Conservation (phyloP, 2,888 invertebrate species). For the Tachina lurida region DNA sequence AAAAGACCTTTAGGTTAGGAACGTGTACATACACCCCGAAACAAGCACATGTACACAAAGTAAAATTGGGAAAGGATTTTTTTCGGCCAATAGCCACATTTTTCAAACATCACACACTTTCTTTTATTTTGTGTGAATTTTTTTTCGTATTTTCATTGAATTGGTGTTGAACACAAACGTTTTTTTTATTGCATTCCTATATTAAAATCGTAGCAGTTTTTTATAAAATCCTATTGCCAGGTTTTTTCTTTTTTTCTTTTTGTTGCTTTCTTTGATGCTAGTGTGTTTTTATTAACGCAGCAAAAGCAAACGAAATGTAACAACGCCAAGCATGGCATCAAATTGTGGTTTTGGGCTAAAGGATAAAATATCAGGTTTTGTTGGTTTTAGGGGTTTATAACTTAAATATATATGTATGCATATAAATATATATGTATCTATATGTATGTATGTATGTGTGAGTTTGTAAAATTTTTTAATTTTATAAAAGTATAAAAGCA, state of each 20-base stretch:
- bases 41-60: neutral
- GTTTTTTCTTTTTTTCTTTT: neutral
- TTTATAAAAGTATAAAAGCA: too few relatives aligned
- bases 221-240: slow-evolving; percentile 67
- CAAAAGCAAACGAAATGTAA: slow-evolving; percentile 20
- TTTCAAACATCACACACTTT: slow-evolving; percentile 27
- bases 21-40: too few relatives aligned
- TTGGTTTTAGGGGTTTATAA: slow-evolving; percentile 4
- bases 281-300: slow-evolving; percentile 34
- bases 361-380: slow-evolving; percentile 37
- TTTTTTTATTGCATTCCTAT: slow-evolving; percentile 65
- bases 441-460: too few relatives aligned
- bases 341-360: slow-evolving; percentile 48
- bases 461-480: too few relatives aligned
- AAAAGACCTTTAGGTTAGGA: slow-evolving; percentile 52
- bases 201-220: slow-evolving; percentile 62
- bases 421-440: too few relatives aligned
- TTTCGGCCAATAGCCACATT: slow-evolving; percentile 1
- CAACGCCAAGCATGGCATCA: slow-evolving; percentile 11
- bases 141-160: slow-evolving; percentile 20
- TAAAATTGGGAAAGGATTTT: slow-evolving; percentile 45
- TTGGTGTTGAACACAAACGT: slow-evolving; percentile 20
- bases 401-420: neutral
- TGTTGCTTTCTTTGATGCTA: neutral
- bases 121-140: slow-evolving; percentile 7